Conservation (phyloP, 92 coral and sea anemone species). For the Bergia puertoricense region DNA sequence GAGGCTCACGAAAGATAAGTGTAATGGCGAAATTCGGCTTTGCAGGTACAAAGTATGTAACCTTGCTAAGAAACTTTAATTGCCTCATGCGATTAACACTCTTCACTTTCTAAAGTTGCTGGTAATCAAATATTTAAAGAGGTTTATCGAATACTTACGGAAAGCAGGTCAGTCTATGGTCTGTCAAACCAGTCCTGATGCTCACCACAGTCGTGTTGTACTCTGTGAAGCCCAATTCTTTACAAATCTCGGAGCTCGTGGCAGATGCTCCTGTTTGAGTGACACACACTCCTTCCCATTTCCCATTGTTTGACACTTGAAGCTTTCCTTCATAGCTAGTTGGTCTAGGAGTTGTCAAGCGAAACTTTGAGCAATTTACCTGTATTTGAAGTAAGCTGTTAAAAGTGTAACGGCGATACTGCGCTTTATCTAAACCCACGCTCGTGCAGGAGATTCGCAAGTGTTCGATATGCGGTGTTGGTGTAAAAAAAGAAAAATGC, state of each 20-base stretch:
- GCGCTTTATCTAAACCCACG: background rate
- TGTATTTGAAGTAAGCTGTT: background rate
- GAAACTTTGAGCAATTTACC: slow-evolving; percentile 36
- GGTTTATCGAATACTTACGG: too few relatives aligned
- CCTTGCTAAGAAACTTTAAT: too few relatives aligned
- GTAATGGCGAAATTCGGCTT: too few relatives aligned
- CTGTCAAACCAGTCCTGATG: slow-evolving; percentile 30
- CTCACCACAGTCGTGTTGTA: slow-evolving; percentile 11
- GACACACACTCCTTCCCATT: slow-evolving; percentile 41
- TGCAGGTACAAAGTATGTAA: too few relatives aligned
- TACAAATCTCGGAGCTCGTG: background rate
- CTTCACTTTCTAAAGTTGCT: too few relatives aligned
- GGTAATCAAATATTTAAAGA: too few relatives aligned
- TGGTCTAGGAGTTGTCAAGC: slow-evolving; percentile 17
- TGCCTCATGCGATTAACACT: too few relatives aligned
- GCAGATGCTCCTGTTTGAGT: background rate
- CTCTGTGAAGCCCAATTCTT: too few relatives aligned
- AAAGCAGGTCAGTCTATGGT: slow-evolving; percentile 2
- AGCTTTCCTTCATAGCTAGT: slow-evolving; percentile 39
- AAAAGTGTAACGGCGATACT: background rate
- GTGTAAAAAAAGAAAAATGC: too few relatives aligned
- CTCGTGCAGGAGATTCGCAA: background rate
- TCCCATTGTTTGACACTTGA: slow-evolving; percentile 15
- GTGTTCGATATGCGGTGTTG: background rate
- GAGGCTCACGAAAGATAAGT: too few relatives aligned